Evolutionary conservation across 30 jellyfish, hydroid and myxozoan genomes (phyloP).

Genomic region (Hydractinia echinata): DNA sequence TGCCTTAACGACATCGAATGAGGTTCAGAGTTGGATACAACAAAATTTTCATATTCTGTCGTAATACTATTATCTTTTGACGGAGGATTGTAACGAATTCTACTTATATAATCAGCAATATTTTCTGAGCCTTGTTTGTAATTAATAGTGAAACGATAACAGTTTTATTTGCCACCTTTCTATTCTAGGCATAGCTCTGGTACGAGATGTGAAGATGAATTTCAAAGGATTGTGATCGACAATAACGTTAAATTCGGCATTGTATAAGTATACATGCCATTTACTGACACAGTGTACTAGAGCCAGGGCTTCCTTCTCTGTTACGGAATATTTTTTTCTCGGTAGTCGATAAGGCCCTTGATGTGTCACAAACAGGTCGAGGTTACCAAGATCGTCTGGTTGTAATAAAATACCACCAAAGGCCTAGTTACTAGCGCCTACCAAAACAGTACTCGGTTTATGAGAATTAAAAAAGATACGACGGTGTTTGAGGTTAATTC

Average conservation of each 20-base stretch:
- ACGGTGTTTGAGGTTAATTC: too few relatives aligned
- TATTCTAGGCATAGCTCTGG: neutral
- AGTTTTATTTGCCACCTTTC: neutral
- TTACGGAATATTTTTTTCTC: neutral
- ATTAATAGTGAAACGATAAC: neutral
- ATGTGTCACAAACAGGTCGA: constrained; percentile 12
- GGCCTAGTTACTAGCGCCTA: constrained; percentile 33
- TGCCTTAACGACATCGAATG: constrained; percentile 45
- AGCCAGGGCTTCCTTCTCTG: constrained; percentile 27
- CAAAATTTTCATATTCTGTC: too few relatives aligned
- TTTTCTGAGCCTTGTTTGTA: neutral
- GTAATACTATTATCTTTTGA: neutral
- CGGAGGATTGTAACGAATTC: neutral
- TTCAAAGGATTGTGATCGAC: neutral
- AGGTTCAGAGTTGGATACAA: constrained; percentile 27
- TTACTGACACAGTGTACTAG: neutral
- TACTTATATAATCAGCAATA: neutral
- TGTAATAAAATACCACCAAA: constrained; percentile 20
- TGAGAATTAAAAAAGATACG: too few relatives aligned
- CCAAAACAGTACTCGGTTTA: neutral
- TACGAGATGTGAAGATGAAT: neutral
- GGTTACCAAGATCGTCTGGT: constrained; percentile 3
- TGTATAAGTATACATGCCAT: constrained; percentile 2
- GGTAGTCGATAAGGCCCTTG: constrained; percentile 17
- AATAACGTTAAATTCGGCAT: neutral